phyloP scores from a whole-genome alignment of 2,888 invertebrate genomes.

The Glyphotaelius pellucidus region DNA sequence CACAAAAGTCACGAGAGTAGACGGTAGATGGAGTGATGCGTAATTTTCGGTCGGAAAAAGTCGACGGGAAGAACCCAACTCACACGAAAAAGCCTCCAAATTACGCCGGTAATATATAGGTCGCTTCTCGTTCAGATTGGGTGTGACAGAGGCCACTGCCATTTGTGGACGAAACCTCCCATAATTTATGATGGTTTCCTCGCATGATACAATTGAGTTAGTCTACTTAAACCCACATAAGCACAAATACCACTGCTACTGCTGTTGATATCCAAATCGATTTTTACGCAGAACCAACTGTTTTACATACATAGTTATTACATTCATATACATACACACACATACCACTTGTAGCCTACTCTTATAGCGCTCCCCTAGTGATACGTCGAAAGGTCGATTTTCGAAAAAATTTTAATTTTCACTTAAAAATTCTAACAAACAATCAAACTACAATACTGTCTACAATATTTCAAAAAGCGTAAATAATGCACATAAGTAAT shows the following conservation, averaged over 20 bases:
- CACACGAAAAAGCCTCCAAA: not conserved
- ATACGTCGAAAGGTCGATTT: too few species aligned
- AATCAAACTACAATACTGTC: too few species aligned
- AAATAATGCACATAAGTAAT: too few species aligned
- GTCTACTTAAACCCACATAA: not conserved
- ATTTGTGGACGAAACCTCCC: not conserved
- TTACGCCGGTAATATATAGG: slow-evolving; percentile 4
- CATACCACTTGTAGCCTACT: too few species aligned
- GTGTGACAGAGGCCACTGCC: not conserved
- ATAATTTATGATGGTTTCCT: slow-evolving; percentile 5
- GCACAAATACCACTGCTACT: not conserved
- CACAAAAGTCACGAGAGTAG: not conserved
- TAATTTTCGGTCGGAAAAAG: not conserved
- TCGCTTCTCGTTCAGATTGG: slow-evolving; percentile 3
- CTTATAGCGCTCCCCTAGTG: too few species aligned
- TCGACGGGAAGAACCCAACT: not conserved
- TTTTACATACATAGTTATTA: not conserved
- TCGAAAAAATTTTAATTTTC: too few species aligned
- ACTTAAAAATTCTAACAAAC: too few species aligned
- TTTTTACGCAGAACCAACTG: not conserved
- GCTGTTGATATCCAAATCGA: not conserved
- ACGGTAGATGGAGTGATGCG: not conserved
- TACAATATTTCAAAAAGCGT: too few species aligned
- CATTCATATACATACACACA: too few species aligned
- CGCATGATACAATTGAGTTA: not conserved